Conservation (phyloP, 2,797 vertebrate species). For the Phataginus tetradactyla region DNA sequence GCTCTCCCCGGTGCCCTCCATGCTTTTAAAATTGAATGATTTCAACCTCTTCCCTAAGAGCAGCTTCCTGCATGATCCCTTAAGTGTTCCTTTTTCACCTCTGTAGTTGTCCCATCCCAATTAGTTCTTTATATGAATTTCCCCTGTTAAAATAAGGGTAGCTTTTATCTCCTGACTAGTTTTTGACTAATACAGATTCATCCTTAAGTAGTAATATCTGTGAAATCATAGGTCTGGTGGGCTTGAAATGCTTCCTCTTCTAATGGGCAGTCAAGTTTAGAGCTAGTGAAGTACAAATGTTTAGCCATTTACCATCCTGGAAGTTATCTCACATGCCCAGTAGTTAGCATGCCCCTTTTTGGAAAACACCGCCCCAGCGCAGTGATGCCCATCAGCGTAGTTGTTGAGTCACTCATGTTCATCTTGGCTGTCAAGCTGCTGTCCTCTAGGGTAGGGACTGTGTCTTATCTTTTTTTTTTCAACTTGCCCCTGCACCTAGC, state of each 20-base stretch:
- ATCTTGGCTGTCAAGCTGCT: background rate
- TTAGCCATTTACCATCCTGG: background rate
- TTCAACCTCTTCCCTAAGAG: background rate
- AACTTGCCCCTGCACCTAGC: background rate
- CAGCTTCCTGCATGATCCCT: background rate
- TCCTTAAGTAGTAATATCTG: background rate
- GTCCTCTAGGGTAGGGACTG: background rate
- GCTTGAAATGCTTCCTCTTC: background rate
- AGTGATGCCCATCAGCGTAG: background rate
- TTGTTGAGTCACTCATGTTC: background rate
- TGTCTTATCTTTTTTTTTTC: background rate
- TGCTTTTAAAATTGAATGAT: background rate
- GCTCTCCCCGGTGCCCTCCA: background rate
- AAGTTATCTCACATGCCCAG: background rate
- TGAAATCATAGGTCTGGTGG: background rate
- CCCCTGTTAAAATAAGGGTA: background rate
- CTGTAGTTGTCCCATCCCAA: too few species aligned
- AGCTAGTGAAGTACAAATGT: background rate
- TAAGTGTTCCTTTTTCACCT: background rate
- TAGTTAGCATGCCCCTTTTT: background rate
- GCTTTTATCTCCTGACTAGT: background rate
- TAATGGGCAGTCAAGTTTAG: background rate
- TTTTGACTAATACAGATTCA: background rate
- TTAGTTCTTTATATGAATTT: background rate
- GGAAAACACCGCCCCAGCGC: background rate